Base-by-base conservation (phyloP, 2,113 vertebrate genomes). In the Azemiops feae region DNA sequence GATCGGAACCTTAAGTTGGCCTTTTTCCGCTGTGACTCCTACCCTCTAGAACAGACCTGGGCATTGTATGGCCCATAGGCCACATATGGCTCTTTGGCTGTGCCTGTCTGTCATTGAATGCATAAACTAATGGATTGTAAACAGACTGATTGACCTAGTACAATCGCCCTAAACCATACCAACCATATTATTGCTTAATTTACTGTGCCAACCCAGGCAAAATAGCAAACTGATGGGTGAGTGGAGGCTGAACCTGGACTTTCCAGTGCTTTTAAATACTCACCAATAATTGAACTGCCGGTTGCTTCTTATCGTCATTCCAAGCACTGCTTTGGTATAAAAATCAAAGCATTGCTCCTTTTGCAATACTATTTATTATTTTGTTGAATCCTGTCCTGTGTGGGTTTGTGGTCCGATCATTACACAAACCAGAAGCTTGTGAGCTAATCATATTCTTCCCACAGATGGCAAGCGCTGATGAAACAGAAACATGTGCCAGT, bases 341-440 rank as follows among this genome's bases (percentile, higher is more conserved):
- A 54, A n/a, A n/a, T n/a, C 18, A 34, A 30, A 52, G n/a, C 23
- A 55, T 22, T 85, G 90, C 69, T 91, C 90, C 90, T 91, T 91
- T 91, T 43, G 69, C 50, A 18, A 43, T 27, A 27, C 22, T 25
- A n/a, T 50, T 81, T 54, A 45, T 53, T 91, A 74, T 91, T 81
- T 85, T 81, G 50, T 39, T 54, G 50, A 53, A 43, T 85, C 50
- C 64, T 43, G 50, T 52, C 90, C 90, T 91, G 90, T 34, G 90
- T 91, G 90, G 90, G 90, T 91, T 81, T 91, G 90, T 85, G n/a
- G 50, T 39, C 12, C 8, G 89, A 91, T 85, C 12, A 27, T 54
- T 85, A 91, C 64, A 39, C n/a, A 91, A 54, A 54, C 50, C 69
- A 27, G 69, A 25, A 91, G 50, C 60, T 47, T 90, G 27, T 25